Evolutionary conservation across 2,797 vertebrate genomes (phyloP), one percentile per base, ranked within the genome.

Genomic region (Cossypha caffra): DNA sequence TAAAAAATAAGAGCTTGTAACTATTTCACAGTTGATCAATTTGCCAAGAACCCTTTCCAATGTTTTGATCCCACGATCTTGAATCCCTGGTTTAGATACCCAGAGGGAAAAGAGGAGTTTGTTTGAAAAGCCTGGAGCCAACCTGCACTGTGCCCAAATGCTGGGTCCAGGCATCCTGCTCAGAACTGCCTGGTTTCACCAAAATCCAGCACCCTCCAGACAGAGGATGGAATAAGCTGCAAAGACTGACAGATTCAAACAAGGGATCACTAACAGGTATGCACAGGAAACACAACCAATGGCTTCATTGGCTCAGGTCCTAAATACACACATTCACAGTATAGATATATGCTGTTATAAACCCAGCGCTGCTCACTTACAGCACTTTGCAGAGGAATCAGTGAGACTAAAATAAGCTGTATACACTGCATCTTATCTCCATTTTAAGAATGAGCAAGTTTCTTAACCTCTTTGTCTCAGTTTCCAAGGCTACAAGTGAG

Each of bases 401-500:
- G 57, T 0, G 13, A 78, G 62, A 61, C 78, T 75, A 52, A 91
- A 95, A 89, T 67, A 87, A 90, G 57, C 81, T 52, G 42, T 24
- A 52, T 52, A 67, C 24, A 13, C 31, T 77, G 63, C 61, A 79
- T 89, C 87, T 93, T 93, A 92, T 95, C 95, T 94, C 75, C 72
- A n/a, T 68, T 83, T 88, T 66, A 91, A 94, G 89, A 95, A 91
- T 57, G 57, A 89, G 61, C 72, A 91, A 80, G 72, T 95, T 95
- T 86, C 93, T 96, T 89, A 92, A 94, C 78, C 84, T 92, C 89
- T 95, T 94, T 96, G 95, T 95, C 86, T 96, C 84, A 48, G 94
- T 96, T 96, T 83, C 95, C 95, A 95, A 93, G 95, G 92, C 87
- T 96, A 95, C 95, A 93, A 96, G 89, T 47, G 43, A 95, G 72